Evolutionary conservation across 1,140 invertebrate species (phyloP).

Genomic region (Bilobella aurantiaca): DNA sequence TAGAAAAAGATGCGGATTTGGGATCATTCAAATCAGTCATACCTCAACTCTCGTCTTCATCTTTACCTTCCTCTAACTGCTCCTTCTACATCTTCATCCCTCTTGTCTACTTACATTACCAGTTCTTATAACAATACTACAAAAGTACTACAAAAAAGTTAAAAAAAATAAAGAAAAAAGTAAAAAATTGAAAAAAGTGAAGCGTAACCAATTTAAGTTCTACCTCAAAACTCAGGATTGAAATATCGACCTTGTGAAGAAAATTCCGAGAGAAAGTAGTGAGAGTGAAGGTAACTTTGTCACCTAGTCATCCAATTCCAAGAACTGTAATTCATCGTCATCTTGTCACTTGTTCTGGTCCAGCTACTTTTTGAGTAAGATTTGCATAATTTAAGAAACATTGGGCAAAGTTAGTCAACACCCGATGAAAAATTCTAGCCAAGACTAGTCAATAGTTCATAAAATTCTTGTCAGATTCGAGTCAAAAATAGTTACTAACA

Average conservation of each 20-base stretch:
- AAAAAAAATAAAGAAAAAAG: background rate
- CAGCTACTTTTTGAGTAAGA: no score
- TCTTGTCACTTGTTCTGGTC: no score
- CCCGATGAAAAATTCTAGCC: no score
- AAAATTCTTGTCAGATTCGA: no score
- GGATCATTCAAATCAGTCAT: slow-evolving; percentile 24
- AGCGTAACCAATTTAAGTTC: background rate
- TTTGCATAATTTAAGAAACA: no score
- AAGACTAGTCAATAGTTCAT: no score
- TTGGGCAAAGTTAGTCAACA: no score
- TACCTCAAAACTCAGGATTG: no score
- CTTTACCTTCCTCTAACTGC: slow-evolving; percentile 3
- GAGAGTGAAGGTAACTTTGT: background rate
- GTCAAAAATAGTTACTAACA: no score
- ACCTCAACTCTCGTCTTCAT: slow-evolving; percentile 24
- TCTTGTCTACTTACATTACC: background rate
- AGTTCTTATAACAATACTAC: background rate
- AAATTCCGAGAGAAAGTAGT: background rate
- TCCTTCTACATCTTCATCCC: background rate
- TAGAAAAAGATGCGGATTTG: no score
- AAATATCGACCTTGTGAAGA: no score
- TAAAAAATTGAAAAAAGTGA: background rate
- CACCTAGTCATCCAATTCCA: background rate
- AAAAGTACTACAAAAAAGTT: background rate
- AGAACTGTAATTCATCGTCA: no score